These are phyloP conservation scores for Gopherus flavomarginatus DNA, from an alignment of 2,113 vertebrate species.

Conservation along the genomic window DNA sequence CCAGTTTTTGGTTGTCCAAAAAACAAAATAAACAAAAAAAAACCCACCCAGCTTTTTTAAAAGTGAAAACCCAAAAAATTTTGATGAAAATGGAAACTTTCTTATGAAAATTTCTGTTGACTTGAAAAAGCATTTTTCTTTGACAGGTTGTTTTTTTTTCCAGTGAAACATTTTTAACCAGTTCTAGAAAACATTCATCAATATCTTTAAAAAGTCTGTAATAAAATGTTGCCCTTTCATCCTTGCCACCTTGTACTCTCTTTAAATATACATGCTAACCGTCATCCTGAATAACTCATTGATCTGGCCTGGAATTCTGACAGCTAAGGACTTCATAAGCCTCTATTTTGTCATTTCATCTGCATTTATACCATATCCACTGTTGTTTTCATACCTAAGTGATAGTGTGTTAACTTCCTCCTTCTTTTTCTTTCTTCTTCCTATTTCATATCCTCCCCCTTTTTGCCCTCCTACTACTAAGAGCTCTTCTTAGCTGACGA, in stretches of 20 bases:
- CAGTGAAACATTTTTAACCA: not conserved
- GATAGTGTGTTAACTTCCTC: slow-evolving; percentile 9
- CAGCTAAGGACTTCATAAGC: not conserved
- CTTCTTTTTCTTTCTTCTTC: not conserved
- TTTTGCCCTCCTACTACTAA: not conserved
- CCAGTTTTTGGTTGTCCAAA: no score
- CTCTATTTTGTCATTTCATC: not conserved
- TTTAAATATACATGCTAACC: not conserved
- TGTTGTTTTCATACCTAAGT: not conserved
- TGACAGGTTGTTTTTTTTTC: not conserved
- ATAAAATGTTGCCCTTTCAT: not conserved
- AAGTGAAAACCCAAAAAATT: not conserved
- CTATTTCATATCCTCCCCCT: not conserved
- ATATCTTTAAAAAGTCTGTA: not conserved
- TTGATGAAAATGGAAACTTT: not conserved
- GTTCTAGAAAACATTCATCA: not conserved
- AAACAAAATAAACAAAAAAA: not conserved
- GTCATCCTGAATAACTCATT: not conserved
- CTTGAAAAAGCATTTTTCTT: not conserved
- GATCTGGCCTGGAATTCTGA: not conserved
- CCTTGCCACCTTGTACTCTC: not conserved
- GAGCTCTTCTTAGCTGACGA: not conserved
- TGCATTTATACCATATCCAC: not conserved
- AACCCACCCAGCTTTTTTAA: not conserved
- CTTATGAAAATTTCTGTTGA: not conserved